phyloP scores from a whole-genome alignment of 2,797 vertebrate genomes.

The Darevskia mixta region DNA sequence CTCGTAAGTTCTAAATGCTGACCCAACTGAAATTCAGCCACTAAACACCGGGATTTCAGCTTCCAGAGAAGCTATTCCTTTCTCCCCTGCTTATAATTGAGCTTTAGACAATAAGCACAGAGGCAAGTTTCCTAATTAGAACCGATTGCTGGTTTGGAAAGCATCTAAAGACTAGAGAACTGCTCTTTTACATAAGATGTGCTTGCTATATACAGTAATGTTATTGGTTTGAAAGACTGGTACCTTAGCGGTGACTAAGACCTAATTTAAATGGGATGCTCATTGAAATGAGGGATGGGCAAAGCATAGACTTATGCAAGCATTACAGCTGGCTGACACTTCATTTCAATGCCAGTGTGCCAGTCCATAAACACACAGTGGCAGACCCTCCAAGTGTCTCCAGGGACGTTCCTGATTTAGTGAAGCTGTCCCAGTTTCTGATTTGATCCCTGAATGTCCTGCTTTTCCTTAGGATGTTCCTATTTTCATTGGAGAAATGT shows the following conservation, averaged over 20 bases:
- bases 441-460: no score
- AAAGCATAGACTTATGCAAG: not conserved
- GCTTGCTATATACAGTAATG: not conserved
- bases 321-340: not conserved
- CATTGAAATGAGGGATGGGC: not conserved
- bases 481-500: no score
- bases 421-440: no score
- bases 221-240: not conserved
- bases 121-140: not conserved
- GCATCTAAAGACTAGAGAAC: not conserved
- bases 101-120: not conserved
- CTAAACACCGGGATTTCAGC: not conserved
- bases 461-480: no score
- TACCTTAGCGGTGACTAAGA: not conserved
- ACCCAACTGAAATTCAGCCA: slow-evolving; percentile 2
- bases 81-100: not conserved
- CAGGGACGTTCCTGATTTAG: no score
- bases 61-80: slow-evolving; percentile 1
- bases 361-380: no score
- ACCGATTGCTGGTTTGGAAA: not conserved
- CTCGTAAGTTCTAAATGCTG: slow-evolving; percentile 20
- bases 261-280: not conserved
- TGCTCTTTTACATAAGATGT: not conserved
- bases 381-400: no score
- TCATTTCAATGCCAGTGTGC: not conserved